Base-by-base conservation (phyloP, 2,113 vertebrate species). In the Galeopterus variegatus region DNA sequence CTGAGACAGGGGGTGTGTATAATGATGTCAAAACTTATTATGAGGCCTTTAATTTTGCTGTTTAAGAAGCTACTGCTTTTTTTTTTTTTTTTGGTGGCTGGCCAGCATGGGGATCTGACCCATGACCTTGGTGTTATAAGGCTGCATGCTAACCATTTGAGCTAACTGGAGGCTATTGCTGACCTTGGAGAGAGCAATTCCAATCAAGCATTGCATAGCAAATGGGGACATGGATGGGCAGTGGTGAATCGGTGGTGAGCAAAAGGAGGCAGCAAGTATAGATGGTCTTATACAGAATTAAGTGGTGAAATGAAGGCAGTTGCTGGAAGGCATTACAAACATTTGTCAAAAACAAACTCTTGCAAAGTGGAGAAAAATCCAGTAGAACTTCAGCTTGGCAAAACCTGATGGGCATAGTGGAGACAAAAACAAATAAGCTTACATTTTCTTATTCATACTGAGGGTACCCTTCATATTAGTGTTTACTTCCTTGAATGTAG, bases 171-270 rank as follows among this genome's bases (percentile, higher is more conserved):
- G 1, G 4, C 4, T 82, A 41, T 11, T 31, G 2, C 5, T 76
- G 31, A 41, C 54, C 15, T 92, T 48, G 8, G 56, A 92, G 28
- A 73, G 18, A 64, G 14, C 11, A 81, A 26, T 33, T 88, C 62
- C 14, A 88, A 8, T 26, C 75, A 13, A 75, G 31, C 33, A 52
- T 6, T 76, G 18, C 0, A 5, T 28, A 69, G 45, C 14, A 76
- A 67, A 45, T 28, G 10, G 28, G 12, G 1, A 1, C 1, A 12
- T 2, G 11, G 18, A 4, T 13, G 31, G 15, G 36, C 2, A 58
- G 28, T 60, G n/a, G 4, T 24, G 14, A 64, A 17, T 90, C 75
- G 56, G 31, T 31, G 31, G 6, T n/a, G 18, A 72, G 21, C 50
- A 17, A 41, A 15, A 6, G 45, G 3, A 76, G 41, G 23, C 6